These are phyloP conservation scores for Stichopus chloronotus DNA, from an alignment of 35 echinoderm and acorn worm species.

Conservation along the genomic window DNA sequence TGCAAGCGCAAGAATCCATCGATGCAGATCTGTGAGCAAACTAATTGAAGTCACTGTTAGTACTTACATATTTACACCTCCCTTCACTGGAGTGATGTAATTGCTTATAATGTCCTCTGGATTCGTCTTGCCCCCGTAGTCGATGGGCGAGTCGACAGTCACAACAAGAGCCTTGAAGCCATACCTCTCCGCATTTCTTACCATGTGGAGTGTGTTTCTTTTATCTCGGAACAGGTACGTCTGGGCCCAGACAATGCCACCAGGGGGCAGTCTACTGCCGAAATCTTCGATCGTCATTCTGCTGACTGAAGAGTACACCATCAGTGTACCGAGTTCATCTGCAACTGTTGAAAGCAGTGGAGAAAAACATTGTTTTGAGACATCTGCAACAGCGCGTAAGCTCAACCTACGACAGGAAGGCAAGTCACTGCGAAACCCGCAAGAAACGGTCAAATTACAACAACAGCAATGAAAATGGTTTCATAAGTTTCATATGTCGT, in stretches of 20 bases:
- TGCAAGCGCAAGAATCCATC: no score
- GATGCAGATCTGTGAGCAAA: no score
- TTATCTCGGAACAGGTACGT: conserved; percentile 15
- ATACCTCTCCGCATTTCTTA: conserved; percentile 37
- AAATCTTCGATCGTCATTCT: neutral
- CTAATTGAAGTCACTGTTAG: neutral
- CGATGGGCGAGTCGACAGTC: conserved; percentile 43
- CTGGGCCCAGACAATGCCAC: conserved; percentile 56
- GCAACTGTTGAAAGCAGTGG: neutral
- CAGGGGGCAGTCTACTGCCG: neutral
- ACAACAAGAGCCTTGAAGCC: conserved; percentile 56
- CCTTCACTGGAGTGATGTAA: no score
- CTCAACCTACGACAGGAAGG: neutral
- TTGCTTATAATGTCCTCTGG: no score
- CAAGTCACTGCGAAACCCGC: neutral
- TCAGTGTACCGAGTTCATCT: neutral
- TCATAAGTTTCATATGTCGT: neutral
- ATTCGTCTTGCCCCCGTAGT: neutral
- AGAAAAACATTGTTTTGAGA: neutral
- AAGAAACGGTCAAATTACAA: neutral
- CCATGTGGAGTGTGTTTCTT: neutral
- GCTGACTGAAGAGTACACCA: neutral
- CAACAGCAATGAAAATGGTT: neutral
- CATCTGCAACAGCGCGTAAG: neutral
- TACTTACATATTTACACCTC: neutral